Percentiles rank a stretch among this genome's conserved stretches.
Conservation (phyloP, 2,113 vertebrate genomes). For the Bufo gargarizans region DNA sequence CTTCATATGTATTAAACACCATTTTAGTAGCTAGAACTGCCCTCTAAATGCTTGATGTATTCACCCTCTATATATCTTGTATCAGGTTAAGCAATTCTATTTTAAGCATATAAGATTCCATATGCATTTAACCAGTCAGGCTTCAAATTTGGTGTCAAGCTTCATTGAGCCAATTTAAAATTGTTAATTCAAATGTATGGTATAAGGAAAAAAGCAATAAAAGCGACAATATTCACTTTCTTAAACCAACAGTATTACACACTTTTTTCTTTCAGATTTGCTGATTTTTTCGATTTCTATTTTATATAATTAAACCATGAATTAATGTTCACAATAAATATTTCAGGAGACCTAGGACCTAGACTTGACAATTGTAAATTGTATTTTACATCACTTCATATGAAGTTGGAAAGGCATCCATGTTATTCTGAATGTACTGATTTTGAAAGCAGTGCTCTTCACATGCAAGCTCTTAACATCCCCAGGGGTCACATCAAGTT, state of each 20-base stretch:
- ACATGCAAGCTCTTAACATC: not conserved
- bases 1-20: not conserved
- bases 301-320: not conserved
- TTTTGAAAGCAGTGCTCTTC: not conserved
- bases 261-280: not conserved
- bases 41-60: not conserved
- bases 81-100: not conserved
- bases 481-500: not conserved
- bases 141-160: slow-evolving; percentile 9
- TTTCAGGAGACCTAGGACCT: not conserved
- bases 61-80: not conserved
- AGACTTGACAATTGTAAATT: not conserved
- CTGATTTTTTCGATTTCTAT: not conserved
- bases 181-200: not conserved
- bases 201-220: not conserved
- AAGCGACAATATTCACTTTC: not conserved
- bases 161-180: slow-evolving; percentile 12
- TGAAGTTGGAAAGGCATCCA: not conserved
- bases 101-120: not conserved
- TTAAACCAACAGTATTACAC: not conserved
- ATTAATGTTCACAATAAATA: not conserved
- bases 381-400: not conserved
- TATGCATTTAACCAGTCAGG: slow-evolving; percentile 14
- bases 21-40: not conserved
- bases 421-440: not conserved